A percentile compares a stretch with the other conserved stretches of the same genome.
Conservation (phyloP, 2,797 vertebrate species). For the Falco columbarius region DNA sequence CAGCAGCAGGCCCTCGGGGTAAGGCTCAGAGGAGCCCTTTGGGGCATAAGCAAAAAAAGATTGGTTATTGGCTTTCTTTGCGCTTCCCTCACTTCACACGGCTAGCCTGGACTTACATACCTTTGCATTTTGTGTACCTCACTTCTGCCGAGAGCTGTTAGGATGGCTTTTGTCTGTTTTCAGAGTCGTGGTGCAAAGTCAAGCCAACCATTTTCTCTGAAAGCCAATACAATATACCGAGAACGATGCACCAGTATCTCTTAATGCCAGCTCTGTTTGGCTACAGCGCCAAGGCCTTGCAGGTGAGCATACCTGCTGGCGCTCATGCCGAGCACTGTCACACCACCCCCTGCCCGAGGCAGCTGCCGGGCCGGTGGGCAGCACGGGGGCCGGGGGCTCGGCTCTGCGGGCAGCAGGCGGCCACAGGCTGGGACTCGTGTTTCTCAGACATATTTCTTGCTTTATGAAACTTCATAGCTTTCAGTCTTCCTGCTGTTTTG, state of each 20-base stretch:
- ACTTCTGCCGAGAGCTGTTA: not conserved
- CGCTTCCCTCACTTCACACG: not conserved
- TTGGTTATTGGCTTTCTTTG: not conserved
- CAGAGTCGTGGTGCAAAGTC: not conserved
- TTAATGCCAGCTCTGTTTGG: not conserved
- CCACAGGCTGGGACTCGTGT: too few relatives aligned
- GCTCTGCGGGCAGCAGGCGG: rapidly evolving
- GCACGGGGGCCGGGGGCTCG: too few relatives aligned
- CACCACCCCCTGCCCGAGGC: not conserved
- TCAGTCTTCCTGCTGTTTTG: not conserved
- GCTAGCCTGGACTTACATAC: not conserved
- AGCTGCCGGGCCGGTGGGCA: too few relatives aligned
- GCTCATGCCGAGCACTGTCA: not conserved
- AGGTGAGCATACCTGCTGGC: rapidly evolving
- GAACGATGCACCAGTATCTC: not conserved
- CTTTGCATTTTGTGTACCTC: not conserved
- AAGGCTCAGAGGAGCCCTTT: not conserved
- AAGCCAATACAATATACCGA: not conserved
- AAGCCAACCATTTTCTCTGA: not conserved
- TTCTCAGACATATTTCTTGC: not conserved
- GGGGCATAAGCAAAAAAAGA: not conserved
- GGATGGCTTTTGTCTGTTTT: not conserved
- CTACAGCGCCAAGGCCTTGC: not conserved
- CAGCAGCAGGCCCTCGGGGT: not conserved
- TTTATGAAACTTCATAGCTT: not conserved